These are phyloP conservation scores for Trissolcus brochymenae DNA, from an alignment of 2,888 invertebrate species.

Conservation along the genomic window DNA sequence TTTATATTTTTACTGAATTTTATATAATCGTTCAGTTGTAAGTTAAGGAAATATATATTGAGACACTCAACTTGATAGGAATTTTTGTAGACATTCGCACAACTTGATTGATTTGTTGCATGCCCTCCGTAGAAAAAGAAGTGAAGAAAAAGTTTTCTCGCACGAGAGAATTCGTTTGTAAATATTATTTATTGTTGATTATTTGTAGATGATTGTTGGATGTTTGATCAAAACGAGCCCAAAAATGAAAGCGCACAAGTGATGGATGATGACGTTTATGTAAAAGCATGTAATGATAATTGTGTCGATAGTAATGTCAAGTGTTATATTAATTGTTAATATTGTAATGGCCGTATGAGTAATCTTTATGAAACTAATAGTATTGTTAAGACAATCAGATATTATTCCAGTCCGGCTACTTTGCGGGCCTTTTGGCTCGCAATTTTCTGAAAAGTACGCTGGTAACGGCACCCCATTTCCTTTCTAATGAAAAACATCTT, in stretches of 20 bases:
- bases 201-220: background rate
- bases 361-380: conserved; percentile 68
- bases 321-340: conserved; percentile 56
- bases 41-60: too few relatives aligned
- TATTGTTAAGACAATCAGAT: conserved; percentile 76
- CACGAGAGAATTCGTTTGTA: conserved; percentile 4
- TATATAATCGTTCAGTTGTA: too few relatives aligned
- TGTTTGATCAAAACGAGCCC: conserved; percentile 37
- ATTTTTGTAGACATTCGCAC: conserved; percentile 5
- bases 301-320: conserved; percentile 41
- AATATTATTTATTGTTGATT: background rate
- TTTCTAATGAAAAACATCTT: too few relatives aligned
- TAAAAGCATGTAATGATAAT: conserved; percentile 56
- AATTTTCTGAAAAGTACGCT: conserved; percentile 34
- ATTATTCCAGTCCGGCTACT: conserved; percentile 70
- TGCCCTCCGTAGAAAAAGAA: background rate
- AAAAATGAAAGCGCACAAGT: conserved; percentile 48
- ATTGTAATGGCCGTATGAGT: conserved; percentile 49
- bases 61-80: background rate
- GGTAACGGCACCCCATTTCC: conserved; percentile 18
- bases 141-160: background rate
- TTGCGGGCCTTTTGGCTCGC: conserved; percentile 62
- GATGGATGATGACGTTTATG: conserved; percentile 16
- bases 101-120: conserved; percentile 1
- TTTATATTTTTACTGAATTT: conserved; percentile 4